Percentiles rank a stretch among this genome's conserved stretches.
Evolutionary conservation across 2,797 vertebrate species (phyloP).

Genomic region (Centroberyx gerrardi): DNA sequence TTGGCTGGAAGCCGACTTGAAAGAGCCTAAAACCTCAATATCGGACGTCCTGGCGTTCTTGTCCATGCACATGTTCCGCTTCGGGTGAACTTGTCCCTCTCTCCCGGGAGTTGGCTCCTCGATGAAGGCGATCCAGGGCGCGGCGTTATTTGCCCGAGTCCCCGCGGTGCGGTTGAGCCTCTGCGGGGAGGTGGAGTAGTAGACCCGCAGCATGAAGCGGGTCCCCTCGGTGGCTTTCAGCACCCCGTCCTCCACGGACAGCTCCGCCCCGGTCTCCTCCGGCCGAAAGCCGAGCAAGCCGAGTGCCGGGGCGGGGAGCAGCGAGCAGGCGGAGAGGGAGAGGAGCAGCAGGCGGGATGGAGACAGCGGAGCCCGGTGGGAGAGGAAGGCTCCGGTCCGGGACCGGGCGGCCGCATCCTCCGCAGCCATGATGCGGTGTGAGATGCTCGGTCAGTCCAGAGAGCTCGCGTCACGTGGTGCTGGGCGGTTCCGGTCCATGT

Average conservation of each 20-base stretch:
- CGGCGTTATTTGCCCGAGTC: conserved; percentile 78
- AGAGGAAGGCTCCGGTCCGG: conserved; percentile 72
- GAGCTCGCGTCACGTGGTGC: conserved; percentile 77
- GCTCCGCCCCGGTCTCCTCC: conserved; percentile 91
- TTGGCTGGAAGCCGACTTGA: conserved; percentile 86
- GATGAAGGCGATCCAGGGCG: conserved; percentile 92
- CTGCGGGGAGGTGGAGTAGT: conserved; percentile 84
- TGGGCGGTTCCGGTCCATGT: conserved; percentile 73
- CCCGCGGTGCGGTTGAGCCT: conserved; percentile 81
- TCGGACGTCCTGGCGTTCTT: conserved; percentile 92
- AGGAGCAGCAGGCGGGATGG: conserved; percentile 85
- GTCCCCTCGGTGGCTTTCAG: conserved; percentile 94
- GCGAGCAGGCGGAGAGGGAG: conserved; percentile 72
- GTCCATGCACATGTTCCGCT: conserved; percentile 88
- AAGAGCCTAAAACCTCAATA: conserved; percentile 92
- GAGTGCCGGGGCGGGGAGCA: conserved; percentile 80
- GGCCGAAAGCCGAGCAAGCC: conserved; percentile 92
- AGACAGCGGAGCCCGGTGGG: conserved; percentile 70
- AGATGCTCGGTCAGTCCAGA: conserved; percentile 63
- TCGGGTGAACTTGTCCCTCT: conserved; percentile 83
- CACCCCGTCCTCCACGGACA: conserved; percentile 92
- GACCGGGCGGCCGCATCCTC: conserved; percentile 81
- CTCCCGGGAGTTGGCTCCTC: conserved; percentile 88
- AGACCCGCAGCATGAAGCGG: conserved; percentile 94
- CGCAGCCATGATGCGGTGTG: conserved; percentile 88